Base-by-base conservation (phyloP, 1,140 invertebrate species). In the Drosophila nasuta region DNA sequence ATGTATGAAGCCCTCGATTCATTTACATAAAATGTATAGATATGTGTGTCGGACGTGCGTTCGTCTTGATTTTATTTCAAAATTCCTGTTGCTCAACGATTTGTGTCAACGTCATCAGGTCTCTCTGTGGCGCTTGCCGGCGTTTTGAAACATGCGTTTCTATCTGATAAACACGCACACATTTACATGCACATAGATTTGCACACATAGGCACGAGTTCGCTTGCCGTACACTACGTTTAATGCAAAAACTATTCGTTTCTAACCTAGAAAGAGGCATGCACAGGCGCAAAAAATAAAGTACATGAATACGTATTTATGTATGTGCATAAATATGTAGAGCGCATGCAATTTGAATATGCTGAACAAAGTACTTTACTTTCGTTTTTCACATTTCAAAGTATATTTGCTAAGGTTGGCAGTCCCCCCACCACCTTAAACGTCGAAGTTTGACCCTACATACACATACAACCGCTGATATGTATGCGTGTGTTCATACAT, bases 181-280 rank as follows among this genome's bases (percentile, higher is more conserved):
- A 63, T 5, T 20, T 13, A 43, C 38, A 51, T 25, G 41, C 11
- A 38, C 25, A 68, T 13, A 38, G 41, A 30, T 49, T 25, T 64
- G 5, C 46, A 69, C 33, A 71, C 51, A 45, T 64, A 67, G 51
- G 51, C 69, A 64, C 54, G 57, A 59, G 51, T 73, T 66, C 46
- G 33, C 7, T 11, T 41, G 38, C 11, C 65, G 45, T 60, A 51
- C 46, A 51, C 30, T 54, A 35, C 56, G 57, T 6, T 59, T 63
- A 76, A 56, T 68, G 48, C 41, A 57, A 68, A 73, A 76, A 67
- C 46, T 68, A 71, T 88, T 83, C 85, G 83, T 75, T 65, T 80
- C 80, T 87, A 87, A 87, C 83, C 83, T 87, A 63, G 57, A 65
- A 80, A 49, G 33, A 5, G 7, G 17, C 56, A 43, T 76, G 45